Percentiles rank a stretch among this genome's conserved stretches.
phyloP scores from a whole-genome alignment of 2,888 invertebrate genomes.

The Sipunculus nudus region DNA sequence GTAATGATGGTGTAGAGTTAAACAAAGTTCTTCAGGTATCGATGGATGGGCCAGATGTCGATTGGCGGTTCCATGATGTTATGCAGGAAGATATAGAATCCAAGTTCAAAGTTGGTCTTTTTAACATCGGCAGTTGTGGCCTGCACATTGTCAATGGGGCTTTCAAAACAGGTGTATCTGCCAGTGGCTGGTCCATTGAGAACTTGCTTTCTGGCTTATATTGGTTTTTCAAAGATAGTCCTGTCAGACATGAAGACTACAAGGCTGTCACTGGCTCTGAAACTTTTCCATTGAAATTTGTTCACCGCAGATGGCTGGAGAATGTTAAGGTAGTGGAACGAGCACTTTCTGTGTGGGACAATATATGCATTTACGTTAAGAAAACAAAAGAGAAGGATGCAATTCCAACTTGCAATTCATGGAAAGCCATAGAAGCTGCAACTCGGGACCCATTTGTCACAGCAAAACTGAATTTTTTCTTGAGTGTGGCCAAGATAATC shows the following conservation, averaged over 20 bases:
- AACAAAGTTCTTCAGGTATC: no score
- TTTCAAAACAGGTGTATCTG: neutral
- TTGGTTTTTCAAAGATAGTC: neutral
- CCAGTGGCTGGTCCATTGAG: neutral
- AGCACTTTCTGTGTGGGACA: slow-evolving; percentile 15
- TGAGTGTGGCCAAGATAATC: slow-evolving; percentile 16
- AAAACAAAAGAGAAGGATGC: neutral
- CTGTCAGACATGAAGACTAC: neutral
- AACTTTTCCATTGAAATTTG: neutral
- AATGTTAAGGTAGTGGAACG: slow-evolving; percentile 20
- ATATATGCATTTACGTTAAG: slow-evolving; percentile 13
- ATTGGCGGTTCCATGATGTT: no score
- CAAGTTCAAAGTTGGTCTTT: no score
- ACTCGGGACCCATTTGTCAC: neutral
- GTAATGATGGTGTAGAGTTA: no score
- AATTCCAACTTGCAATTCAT: slow-evolving; percentile 15
- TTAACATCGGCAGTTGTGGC: neutral
- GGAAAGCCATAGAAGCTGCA: neutral
- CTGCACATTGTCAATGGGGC: neutral
- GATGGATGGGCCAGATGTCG: no score
- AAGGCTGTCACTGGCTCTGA: neutral
- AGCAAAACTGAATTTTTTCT: slow-evolving; percentile 10
- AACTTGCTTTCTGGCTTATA: neutral
- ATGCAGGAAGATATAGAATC: no score
- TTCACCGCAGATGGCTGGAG: slow-evolving; percentile 19